Base-by-base conservation (phyloP, 2,888 invertebrate genomes). In the Phortica magna region DNA sequence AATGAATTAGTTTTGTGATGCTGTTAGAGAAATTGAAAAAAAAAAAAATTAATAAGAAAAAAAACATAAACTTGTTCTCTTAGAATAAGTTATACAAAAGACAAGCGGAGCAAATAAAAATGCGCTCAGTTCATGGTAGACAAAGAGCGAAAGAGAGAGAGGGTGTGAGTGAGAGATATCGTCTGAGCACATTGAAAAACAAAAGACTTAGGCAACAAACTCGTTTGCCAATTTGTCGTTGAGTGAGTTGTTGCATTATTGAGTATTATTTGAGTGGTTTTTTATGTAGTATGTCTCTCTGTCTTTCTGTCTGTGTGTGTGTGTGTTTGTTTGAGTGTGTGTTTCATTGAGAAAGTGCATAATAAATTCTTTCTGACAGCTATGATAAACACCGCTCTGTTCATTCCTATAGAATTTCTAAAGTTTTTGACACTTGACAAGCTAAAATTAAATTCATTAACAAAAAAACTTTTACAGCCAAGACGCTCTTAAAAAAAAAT, bases 131-230 rank as follows among this genome's bases (percentile, higher is more conserved):
- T 17, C 7, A 7, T n/a, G 41, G 7, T n/a, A 41, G n/a, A 39
- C 7, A 41, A 19, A 31, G 1, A 22, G 53, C 19, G 22, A 61
- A 22, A 61, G 61, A 61, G 55, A 55, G 7, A 55, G 10, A 53
- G 53, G n/a, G 3, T 5, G 53, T 2, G 3, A 53, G 53, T 2
- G 2, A 7, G n/a, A 41, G 67, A 1, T 10, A 9, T 0, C 12
- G n/a, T 2, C 31, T 1, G 31, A 31, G 31, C 31, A 31, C 31
- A 31, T 31, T 31, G 31, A 77, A 85, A 84, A 83, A 85, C 88
- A 82, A 88, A 89, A 88, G 88, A 89, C 88, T 89, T 83, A 88
- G 83, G 88, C 82, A 82, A 84, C 79, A 84, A 85, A 87, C 88
- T 82, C 82, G 83, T 80, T 81, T 19, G 17, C 1, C 10, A 41